phyloP scores from a whole-genome alignment of 2,113 vertebrate genomes.

The Chelonoidis abingdonii region DNA sequence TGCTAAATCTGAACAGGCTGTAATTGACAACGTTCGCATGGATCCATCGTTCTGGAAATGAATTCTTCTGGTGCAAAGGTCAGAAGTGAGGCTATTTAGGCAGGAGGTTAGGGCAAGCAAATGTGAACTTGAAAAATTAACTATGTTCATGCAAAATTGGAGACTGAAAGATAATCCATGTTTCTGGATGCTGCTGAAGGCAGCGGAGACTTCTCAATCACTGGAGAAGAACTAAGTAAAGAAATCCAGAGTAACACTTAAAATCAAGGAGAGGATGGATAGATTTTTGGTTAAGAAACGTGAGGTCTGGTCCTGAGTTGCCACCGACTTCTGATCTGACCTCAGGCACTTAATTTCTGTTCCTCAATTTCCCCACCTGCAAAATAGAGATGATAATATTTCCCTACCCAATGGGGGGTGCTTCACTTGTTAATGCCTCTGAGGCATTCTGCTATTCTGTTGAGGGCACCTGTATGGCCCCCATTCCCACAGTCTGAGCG shows the following conservation, averaged over 20 bases:
- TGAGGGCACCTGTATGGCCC: neutral
- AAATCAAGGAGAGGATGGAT: neutral
- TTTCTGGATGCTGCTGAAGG: neutral
- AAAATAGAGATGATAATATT: neutral
- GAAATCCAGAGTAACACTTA: neutral
- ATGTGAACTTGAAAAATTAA: too few species aligned
- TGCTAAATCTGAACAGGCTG: neutral
- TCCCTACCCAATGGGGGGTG: neutral
- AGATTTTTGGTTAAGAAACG: neutral
- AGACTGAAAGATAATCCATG: neutral
- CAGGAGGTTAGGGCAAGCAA: neutral
- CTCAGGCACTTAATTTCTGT: neutral
- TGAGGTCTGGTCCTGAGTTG: fast-evolving
- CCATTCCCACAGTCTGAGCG: neutral
- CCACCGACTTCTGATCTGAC: too few species aligned
- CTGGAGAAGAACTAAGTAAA: neutral
- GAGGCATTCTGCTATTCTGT: neutral
- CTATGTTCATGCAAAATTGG: too few species aligned
- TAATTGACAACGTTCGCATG: neutral
- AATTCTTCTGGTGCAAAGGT: neutral
- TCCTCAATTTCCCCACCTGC: neutral
- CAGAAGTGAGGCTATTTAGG: neutral
- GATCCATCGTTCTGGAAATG: neutral
- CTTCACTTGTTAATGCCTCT: neutral
- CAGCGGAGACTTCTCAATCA: neutral